These are phyloP conservation scores for Syngnathus typhle DNA, from an alignment of 2,113 vertebrate species.

Conservation along the genomic window DNA sequence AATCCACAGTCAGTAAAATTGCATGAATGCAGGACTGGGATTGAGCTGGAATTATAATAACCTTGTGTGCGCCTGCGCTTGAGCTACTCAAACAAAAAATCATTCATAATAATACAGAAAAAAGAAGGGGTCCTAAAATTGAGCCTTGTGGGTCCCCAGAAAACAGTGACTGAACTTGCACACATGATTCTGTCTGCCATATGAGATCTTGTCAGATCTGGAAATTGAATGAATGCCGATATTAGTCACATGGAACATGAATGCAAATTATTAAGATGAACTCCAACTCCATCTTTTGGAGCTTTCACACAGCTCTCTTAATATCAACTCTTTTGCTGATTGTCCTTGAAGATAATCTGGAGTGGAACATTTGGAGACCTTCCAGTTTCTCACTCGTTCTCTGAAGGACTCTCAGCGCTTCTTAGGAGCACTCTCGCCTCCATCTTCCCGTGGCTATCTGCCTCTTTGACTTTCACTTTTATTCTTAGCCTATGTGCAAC, in stretches of 20 bases:
- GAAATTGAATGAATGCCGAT: neutral
- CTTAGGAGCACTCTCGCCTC: slow-evolving; percentile 12
- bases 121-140: no score
- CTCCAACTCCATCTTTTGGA: slow-evolving; percentile 46
- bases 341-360: slow-evolving; percentile 67
- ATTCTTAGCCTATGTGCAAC: slow-evolving; percentile 11
- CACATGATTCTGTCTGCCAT: no score
- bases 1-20: no score
- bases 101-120: no score
- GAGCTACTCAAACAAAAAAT: no score
- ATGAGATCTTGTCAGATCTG: no score
- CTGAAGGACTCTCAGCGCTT: slow-evolving; percentile 25
- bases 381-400: slow-evolving; percentile 26
- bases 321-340: slow-evolving; percentile 70
- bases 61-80: no score
- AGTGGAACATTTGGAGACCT: slow-evolving; percentile 52
- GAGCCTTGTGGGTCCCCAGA: no score
- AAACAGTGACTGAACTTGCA: no score
- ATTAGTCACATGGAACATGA: neutral
- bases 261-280: slow-evolving; percentile 63
- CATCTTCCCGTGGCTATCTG: neutral
- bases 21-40: no score
- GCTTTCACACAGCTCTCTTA: slow-evolving; percentile 64
- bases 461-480: slow-evolving; percentile 5
- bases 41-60: no score